Evolutionary conservation across 53 echinoderm and acorn worm genomes (phyloP), one percentile per base, ranked within the genome.

Genomic region (Antedon mediterranea): DNA sequence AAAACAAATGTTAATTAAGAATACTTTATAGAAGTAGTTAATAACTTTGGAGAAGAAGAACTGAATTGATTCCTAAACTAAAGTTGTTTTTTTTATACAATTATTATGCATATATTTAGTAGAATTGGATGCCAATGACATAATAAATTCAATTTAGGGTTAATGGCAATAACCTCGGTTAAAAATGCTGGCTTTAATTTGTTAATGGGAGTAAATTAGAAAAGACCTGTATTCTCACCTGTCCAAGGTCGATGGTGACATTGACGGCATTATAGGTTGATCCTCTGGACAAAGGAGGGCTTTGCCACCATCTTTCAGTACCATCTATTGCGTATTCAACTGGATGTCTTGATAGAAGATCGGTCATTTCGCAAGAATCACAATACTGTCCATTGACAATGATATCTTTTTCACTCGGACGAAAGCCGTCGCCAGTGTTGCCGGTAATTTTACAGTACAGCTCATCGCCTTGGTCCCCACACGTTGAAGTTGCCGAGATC

Each of bases 301-400:
- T 81, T 75, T 81, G 81, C 81, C 81, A 81, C 81, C 81, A 81
- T 30, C 75, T 42, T 27, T 74, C 31, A 3, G 74, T 75, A 9
- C 75, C 81, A 43, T 81, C 81, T 33, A 81, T 31, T 42, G 75
- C 75, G 4, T 43, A 43, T 28, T n/a, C 23, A n/a, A 71, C 81
- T 1, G 81, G 75, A 43, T 81, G 81, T 3, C 43, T 43, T 29
- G 72, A 72, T 1, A 20, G 71, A 30, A 30, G 27, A 3, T 31
- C 30, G 3, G 43, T 30, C 28, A 43, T 30, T 30, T 81, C 75
- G 31, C 81, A 81, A 43, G 30, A 74, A 30, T 75, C 75, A 73
- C 81, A 81, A 31, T 75, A 41, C 75, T 81, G 81, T 74, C 74
- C 75, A 9, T 81, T 72, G 29, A 74, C 42, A 20, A 43, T 31